Base-by-base conservation (phyloP, 1,140 invertebrate species). In the Cydia splendana region DNA sequence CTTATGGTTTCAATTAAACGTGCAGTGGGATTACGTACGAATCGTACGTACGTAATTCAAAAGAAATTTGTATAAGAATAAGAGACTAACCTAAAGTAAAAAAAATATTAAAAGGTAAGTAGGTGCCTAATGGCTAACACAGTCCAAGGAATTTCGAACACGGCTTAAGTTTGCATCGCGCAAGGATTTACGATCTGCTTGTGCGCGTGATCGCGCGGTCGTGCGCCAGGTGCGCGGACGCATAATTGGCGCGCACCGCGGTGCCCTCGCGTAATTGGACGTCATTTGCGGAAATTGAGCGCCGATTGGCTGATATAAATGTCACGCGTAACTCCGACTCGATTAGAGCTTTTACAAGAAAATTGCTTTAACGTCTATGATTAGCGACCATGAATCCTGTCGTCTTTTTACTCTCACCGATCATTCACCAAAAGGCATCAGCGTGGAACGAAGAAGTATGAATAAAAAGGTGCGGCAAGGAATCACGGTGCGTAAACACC, bases 401-500 rank as follows among this genome's bases (percentile, higher is more conserved):
- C 90, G 89, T 89, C 85, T 89, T 90, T 89, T 88, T 71, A 89
- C 84, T 91, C 85, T 85, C 82, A 85, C 84, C 88, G 87, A 87
- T 87, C 89, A 92, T 92, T 92, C 90, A 92, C 86, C 83, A 91
- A 91, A 84, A 85, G 62, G 78, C 86, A 89, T 76, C 82, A 84
- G 85, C 86, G 86, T 87, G 86, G 75, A 77, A 86, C 88, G 79
- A 85, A 91, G 84, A 86, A 83, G 85, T 82, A 84, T 88, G 87
- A 89, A 89, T 87, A 88, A 90, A 88, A 90, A 91, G 89, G 89
- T 88, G 89, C 80, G 87, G 80, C 77, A 73, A 90, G 91, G 91
- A 92, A 91, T 90, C 90, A 91, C 89, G 90, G 80, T 91, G 78
- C 79, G 75, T 92, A 87, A 79, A 87, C 90, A 90, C 90, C 88